These are phyloP conservation scores for Dryomyza anilis DNA, from an alignment of 2,888 invertebrate genomes.

Conservation along the genomic window DNA sequence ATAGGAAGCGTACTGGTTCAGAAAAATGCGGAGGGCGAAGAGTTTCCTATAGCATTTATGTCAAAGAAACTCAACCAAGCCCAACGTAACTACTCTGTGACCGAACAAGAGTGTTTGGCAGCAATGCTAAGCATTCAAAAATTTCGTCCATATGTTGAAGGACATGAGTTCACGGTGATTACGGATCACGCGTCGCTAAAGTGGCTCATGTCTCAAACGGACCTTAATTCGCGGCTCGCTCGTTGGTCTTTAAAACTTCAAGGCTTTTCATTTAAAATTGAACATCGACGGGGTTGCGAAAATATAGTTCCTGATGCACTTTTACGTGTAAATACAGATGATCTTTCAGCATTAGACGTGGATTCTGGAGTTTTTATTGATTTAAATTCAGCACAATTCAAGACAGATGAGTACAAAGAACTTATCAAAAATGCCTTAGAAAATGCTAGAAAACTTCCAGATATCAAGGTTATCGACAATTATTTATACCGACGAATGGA, in stretches of 20 bases:
- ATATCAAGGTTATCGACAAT: not conserved
- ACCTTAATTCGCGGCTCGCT: not conserved
- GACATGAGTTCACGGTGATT: not conserved
- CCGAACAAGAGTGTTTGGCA: not conserved
- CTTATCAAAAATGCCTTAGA: not conserved
- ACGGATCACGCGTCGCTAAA: too few species aligned
- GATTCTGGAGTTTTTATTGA: not conserved
- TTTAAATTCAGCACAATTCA: not conserved
- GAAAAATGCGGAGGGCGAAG: not conserved
- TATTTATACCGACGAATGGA: conserved; percentile 1
- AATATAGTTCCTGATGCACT: conserved; percentile 15
- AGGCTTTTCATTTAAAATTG: conserved; percentile 14
- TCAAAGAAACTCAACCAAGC: not conserved
- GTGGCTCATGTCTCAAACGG: too few species aligned
- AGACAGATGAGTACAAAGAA: not conserved
- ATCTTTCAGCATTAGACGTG: not conserved
- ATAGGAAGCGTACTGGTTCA: not conserved
- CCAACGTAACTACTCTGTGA: not conserved
- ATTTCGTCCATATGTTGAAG: not conserved
- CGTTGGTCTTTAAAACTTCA: conserved; percentile 1
- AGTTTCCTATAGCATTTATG: not conserved
- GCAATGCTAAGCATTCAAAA: not conserved
- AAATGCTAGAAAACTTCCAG: too few species aligned
- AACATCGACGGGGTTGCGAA: conserved; percentile 10
- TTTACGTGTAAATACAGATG: conserved; percentile 1